Evolutionary conservation across 2,797 vertebrate species (phyloP), one percentile per base, ranked within the genome.

Genomic region (Neopelma chrysocephalum): DNA sequence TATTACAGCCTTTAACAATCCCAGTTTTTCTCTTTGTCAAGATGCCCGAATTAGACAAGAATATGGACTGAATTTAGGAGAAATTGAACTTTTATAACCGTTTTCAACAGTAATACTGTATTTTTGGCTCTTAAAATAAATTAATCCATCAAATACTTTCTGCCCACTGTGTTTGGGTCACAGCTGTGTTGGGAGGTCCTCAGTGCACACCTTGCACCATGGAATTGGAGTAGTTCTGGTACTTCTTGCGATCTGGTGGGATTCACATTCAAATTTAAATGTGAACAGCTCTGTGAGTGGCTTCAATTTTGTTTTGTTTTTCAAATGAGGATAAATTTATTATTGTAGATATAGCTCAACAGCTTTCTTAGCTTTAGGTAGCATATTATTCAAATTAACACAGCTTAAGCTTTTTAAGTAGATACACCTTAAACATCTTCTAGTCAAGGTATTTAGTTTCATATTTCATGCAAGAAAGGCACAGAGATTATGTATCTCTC

Each of bases 361-460:
- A 91, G 60, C 34, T 38, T 90, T 82, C 73, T 43, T 45, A 73
- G 80, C 45, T 87, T 87, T 88, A 47, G 15, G 62, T 34, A 77
- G 64, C 23, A 64, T 58, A 57, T 75, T 84, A 81, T 84, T 91
- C 86, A 70, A 87, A 94, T 82, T 71, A 93, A 92, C 54, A 76
- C 18, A 79, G 66, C 50, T 84, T 84, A 88, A 89, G 66, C 40
- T 87, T 90, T 91, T 83, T 72, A 94, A 95, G 77, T 53, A 79
- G 66, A 82, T 83, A 87, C 26, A 90, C 88, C 80, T 84, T 65
- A 79, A 93, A 66, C 26, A 69, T n/a, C 29, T 79, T 40, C 51
- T 22, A 66, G 66, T 62, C 50, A 58, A 90, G 40, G n/a, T 47
- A 72, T 79, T 92, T 60, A 56, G 50, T 76, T 90, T 76, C 62